phyloP scores from a whole-genome alignment of 64 coral and sea anemone genomes.

The Stichodactyla mertensii region DNA sequence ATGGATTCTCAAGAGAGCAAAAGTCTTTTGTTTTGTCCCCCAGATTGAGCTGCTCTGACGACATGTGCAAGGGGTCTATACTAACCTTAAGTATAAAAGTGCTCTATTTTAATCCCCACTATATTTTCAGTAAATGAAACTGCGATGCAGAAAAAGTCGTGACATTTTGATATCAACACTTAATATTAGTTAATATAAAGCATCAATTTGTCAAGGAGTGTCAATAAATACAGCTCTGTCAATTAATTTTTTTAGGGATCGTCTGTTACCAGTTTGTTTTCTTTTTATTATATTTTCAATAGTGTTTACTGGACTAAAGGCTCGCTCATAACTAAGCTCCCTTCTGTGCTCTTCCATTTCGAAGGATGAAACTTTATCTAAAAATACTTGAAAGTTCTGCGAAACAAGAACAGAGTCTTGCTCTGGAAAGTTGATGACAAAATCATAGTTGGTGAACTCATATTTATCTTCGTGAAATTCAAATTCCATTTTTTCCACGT shows the following conservation, averaged over 20 bases:
- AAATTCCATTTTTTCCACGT: slow-evolving; percentile 6
- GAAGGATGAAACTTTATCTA: not conserved
- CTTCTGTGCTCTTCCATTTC: not conserved
- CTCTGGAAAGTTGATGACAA: slow-evolving; percentile 4
- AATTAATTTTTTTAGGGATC: not conserved
- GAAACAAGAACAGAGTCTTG: slow-evolving; percentile 1
- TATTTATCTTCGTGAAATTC: slow-evolving; percentile 6
- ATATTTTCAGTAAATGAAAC: no score
- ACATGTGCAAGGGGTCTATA: no score
- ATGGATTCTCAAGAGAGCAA: no score
- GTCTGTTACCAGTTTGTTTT: not conserved
- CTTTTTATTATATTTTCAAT: not conserved
- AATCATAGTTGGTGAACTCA: slow-evolving; percentile 5
- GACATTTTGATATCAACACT: no score
- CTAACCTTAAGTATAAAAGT: no score
- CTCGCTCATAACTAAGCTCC: not conserved
- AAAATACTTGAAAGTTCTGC: not conserved
- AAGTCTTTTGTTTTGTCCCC: no score
- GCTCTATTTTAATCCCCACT: no score
- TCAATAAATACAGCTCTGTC: no score
- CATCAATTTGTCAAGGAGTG: no score
- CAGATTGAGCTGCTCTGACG: no score
- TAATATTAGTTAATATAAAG: no score
- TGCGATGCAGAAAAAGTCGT: no score
- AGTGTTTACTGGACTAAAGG: not conserved